Conservation (phyloP, 2,113 vertebrate species). For the Sclerurus mexicanus region DNA sequence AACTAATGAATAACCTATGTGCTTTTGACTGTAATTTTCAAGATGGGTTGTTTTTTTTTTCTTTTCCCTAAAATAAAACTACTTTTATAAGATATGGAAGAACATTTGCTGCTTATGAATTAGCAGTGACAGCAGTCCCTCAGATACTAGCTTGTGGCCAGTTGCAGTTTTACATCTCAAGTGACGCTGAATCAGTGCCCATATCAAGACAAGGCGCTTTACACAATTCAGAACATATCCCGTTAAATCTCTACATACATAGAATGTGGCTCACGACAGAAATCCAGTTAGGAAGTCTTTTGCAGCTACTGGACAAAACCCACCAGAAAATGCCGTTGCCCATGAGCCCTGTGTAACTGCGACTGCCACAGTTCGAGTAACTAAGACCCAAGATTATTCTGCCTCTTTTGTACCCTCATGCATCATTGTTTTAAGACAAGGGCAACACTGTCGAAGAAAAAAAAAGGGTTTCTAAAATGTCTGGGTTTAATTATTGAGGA, state of each 20-base stretch:
- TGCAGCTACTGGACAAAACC: not conserved
- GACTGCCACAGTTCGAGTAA: not conserved
- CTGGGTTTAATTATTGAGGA: not conserved
- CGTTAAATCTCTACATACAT: not conserved
- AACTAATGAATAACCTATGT: not conserved
- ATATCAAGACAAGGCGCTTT: accelerated
- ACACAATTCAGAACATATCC: not conserved
- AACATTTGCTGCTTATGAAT: not conserved
- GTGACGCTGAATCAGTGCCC: not conserved
- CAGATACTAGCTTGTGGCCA: not conserved
- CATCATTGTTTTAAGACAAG: not conserved
- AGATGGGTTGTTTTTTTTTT: not conserved
- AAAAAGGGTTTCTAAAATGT: not conserved
- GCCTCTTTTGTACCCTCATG: not conserved
- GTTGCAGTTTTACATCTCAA: not conserved
- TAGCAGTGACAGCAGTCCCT: not conserved
- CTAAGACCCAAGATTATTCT: not conserved
- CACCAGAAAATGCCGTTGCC: not conserved
- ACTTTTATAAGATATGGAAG: not conserved
- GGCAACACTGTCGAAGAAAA: not conserved
- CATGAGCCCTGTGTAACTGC: not conserved
- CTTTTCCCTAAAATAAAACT: not conserved
- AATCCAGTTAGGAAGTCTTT: not conserved
- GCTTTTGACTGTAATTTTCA: not conserved
- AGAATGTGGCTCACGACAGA: not conserved